Evolutionary conservation across 2,888 invertebrate genomes (phyloP).

Genomic region (Polydrusus tereticollis): DNA sequence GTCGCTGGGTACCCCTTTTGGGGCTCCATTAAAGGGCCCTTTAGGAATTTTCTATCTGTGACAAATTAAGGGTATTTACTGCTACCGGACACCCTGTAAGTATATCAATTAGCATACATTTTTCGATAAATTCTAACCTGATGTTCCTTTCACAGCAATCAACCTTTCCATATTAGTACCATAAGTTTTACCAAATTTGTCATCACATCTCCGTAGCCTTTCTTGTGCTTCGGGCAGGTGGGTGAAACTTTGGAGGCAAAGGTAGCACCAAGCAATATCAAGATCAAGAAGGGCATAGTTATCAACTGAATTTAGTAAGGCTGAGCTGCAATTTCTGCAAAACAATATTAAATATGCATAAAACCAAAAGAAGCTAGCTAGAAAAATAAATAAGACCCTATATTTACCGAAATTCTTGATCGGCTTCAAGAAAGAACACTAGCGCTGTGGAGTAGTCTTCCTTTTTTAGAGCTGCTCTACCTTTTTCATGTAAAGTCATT

Average conservation of each 20-base stretch:
- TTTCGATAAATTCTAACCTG: conserved; percentile 64
- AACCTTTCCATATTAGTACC: conserved; percentile 76
- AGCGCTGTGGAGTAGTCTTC: conserved; percentile 79
- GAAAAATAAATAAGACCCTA: conserved; percentile 1
- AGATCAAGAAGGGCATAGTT: conserved; percentile 87
- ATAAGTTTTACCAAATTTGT: conserved; percentile 75
- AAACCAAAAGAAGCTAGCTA: background rate
- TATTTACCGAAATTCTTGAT: conserved; percentile 76
- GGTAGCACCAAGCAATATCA: conserved; percentile 92
- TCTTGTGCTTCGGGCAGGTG: conserved; percentile 81
- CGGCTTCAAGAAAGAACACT: conserved; percentile 83
- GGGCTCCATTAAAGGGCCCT: too few relatives aligned
- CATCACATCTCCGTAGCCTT: conserved; percentile 77
- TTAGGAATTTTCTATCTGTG: too few relatives aligned
- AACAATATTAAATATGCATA: background rate
- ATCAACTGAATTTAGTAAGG: conserved; percentile 79
- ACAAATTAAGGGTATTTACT: too few relatives aligned
- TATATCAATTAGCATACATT: background rate
- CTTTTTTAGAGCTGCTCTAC: conserved; percentile 75
- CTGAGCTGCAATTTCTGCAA: conserved; percentile 74
- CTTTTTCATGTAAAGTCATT: conserved; percentile 85
- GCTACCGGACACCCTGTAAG: background rate
- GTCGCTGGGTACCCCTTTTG: too few relatives aligned
- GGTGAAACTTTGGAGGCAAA: conserved; percentile 79
- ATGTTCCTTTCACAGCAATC: conserved; percentile 72